Base-by-base conservation (phyloP, 1,140 invertebrate genomes). In the Sitodiplosis mosellana region DNA sequence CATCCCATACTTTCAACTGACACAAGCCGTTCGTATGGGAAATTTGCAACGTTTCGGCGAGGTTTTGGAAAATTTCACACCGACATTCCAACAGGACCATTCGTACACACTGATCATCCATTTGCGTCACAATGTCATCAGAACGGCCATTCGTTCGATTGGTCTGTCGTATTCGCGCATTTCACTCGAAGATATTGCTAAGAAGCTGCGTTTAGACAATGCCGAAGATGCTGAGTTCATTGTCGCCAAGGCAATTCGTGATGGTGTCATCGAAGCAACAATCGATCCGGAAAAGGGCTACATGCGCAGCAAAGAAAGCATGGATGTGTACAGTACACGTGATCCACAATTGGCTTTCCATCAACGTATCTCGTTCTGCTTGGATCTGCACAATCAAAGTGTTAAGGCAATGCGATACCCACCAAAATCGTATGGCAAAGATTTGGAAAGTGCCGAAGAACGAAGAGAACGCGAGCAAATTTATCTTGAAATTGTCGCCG, bases 361-460 rank as follows among this genome's bases (percentile, higher is more conserved):
- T 71, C 89, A 98, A 60, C 77, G 96, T 53, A 99, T 99, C 55
- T 86, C 87, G 8, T 98, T 99, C 59, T 99, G 96, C 60, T 68
- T 99, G 20, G 91, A 98, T 60, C 76, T 99, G 48, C 94, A 99
- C 59, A 98, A 99, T 68, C 90, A 97, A 63, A 97, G 82, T 68
- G 88, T 94, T 0, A 91, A 98, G 69, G 95, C 96, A 0, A 98
- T 99, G 91, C 76, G 95, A 51, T 99, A 97, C 70, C 95, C 96
- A 27, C 93, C 94, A 2, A 99, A 99, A 63, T 92, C 91, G 0
- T 98, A 98, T 70, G 92, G 93, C 2, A 95, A 96, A 63, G 93
- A 99, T 64, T 69, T 98, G 37, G 94, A 99, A 63, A 95, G 91
- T 53, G 93, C 93, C 27, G 92, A 99, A 69, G 91, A 98, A 61